A percentile compares a stretch with the other conserved stretches of the same genome.
These are phyloP conservation scores for Drosophila vallismaia DNA, from an alignment of 2,888 invertebrate genomes.

Conservation along the genomic window DNA sequence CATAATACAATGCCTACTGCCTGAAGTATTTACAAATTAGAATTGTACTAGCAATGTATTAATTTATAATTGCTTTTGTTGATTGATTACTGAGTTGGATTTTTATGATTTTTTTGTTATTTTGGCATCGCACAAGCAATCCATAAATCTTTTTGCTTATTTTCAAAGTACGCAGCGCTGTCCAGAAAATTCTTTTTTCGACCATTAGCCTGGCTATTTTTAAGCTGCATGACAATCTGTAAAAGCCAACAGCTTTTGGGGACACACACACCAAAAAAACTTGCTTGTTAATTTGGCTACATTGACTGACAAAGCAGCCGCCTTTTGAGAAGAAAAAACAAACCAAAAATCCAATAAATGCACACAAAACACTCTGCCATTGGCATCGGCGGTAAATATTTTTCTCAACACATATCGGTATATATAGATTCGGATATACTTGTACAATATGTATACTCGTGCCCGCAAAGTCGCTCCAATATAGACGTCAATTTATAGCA, in stretches of 20 bases:
- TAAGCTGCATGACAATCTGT: slow-evolving; percentile 24
- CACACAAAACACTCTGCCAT: slow-evolving; percentile 20
- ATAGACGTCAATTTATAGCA: slow-evolving; percentile 42
- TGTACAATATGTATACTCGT: slow-evolving; percentile 9
- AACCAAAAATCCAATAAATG: slow-evolving; percentile 35
- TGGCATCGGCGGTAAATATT: slow-evolving; percentile 20
- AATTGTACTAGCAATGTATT: slow-evolving; percentile 21
- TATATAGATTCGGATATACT: slow-evolving; percentile 19
- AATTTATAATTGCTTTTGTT: slow-evolving; percentile 53
- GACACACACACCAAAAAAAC: slow-evolving; percentile 34
- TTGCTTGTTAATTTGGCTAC: slow-evolving; percentile 58
- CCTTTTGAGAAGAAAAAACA: slow-evolving; percentile 30
- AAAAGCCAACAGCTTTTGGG: slow-evolving; percentile 26
- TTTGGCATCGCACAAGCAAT: slow-evolving; percentile 29
- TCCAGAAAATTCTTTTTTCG: slow-evolving; percentile 25
- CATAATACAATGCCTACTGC: slow-evolving; percentile 7
- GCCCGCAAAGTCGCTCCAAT: slow-evolving; percentile 28
- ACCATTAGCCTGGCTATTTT: slow-evolving; percentile 44
- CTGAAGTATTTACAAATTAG: slow-evolving; percentile 23
- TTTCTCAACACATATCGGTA: slow-evolving; percentile 7
- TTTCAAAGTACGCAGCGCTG: slow-evolving; percentile 32
- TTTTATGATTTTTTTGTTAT: slow-evolving; percentile 34
- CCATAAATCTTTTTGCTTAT: slow-evolving; percentile 64
- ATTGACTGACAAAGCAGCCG: slow-evolving; percentile 58
- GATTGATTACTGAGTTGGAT: slow-evolving; percentile 57